A percentile compares a stretch with the other conserved stretches of the same genome.
Evolutionary conservation across 2,888 invertebrate genomes (phyloP).

Genomic region (Phoenoteleia sp.): DNA sequence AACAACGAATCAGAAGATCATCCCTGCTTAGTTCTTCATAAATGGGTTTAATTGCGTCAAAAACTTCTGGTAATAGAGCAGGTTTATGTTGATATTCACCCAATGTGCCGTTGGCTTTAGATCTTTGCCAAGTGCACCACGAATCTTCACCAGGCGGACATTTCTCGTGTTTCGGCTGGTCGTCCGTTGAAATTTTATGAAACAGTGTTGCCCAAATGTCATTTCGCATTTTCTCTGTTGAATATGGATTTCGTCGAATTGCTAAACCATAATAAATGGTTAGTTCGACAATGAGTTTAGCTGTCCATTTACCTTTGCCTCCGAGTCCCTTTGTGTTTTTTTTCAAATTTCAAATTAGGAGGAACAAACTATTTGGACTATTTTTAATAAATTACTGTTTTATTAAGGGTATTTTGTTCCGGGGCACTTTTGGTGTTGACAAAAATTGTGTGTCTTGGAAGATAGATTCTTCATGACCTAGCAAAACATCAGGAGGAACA

Average conservation of each 20-base stretch:
- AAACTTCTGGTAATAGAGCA: constrained; percentile 26
- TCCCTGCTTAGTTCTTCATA: constrained; percentile 52
- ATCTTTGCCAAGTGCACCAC: constrained; percentile 73
- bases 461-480: too few relatives aligned
- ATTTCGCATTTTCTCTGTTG: constrained; percentile 66
- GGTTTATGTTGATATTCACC: constrained; percentile 41
- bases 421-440: too few relatives aligned
- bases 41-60: constrained; percentile 33
- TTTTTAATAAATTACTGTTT: too few relatives aligned
- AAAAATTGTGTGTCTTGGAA: too few relatives aligned
- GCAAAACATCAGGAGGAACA: too few relatives aligned
- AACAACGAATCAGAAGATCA: constrained; percentile 52
- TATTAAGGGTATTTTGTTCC: too few relatives aligned
- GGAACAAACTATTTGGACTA: too few relatives aligned
- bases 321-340: too few relatives aligned
- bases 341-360: too few relatives aligned
- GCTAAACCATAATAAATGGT: constrained; percentile 57
- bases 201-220: constrained; percentile 64
- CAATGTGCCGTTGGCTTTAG: constrained; percentile 38
- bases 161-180: constrained; percentile 65
- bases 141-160: constrained; percentile 65
- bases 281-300: constrained; percentile 61
- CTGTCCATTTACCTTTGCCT: constrained; percentile 55
- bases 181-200: constrained; percentile 70
- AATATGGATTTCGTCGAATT: constrained; percentile 59